Conservation (phyloP, 2,797 vertebrate genomes). For the Tokudaia tokunoshimensis region DNA sequence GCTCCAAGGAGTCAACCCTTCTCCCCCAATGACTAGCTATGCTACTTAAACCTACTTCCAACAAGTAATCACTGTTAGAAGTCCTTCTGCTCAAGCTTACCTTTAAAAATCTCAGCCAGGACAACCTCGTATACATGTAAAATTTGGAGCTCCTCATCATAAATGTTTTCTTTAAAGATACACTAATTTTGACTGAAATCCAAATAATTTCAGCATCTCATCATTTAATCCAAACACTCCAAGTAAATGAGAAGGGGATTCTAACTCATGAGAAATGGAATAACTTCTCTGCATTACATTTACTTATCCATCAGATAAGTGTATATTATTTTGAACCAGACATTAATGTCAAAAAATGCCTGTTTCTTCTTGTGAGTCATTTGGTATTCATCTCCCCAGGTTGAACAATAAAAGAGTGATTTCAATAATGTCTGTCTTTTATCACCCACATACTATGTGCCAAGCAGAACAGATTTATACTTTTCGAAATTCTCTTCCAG, state of each 20-base stretch:
- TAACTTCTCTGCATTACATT: background rate
- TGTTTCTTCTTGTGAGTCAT: background rate
- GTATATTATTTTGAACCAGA: constrained; percentile 62
- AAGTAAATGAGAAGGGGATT: constrained; percentile 8
- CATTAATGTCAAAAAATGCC: background rate
- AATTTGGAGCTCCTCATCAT: background rate
- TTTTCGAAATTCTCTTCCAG: constrained; percentile 52
- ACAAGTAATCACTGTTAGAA: constrained; percentile 26
- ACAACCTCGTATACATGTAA: background rate
- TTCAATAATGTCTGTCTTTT: constrained; percentile 5
- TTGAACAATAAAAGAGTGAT: constrained; percentile 28
- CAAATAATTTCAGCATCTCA: constrained; percentile 10
- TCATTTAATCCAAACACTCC: constrained; percentile 35
- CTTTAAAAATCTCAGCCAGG: constrained; percentile 41
- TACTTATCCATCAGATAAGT: background rate
- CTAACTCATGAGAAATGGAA: background rate
- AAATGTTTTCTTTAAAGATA: background rate
- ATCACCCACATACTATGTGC: background rate
- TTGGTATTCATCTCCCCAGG: background rate
- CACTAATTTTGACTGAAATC: constrained; percentile 47
- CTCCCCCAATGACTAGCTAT: background rate
- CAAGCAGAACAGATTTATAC: background rate
- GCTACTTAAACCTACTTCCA: background rate
- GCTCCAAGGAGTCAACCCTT: background rate
- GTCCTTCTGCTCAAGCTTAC: background rate